Conservation (phyloP, 2,888 invertebrate species). For the Heliconius ethilla region DNA sequence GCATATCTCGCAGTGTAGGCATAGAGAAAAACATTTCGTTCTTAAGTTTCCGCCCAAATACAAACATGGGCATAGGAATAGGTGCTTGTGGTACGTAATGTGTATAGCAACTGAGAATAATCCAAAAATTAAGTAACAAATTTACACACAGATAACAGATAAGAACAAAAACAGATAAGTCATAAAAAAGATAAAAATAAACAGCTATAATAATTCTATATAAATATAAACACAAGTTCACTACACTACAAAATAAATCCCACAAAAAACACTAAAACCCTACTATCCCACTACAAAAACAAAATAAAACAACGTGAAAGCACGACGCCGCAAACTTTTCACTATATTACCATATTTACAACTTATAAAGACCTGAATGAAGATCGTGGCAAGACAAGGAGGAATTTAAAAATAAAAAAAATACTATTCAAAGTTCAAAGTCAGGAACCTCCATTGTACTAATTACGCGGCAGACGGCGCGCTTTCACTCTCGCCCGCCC, state of each 20-base stretch:
- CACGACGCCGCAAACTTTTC: slow-evolving; percentile 1
- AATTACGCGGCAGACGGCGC: slow-evolving; percentile 81
- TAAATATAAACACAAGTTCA: too few species aligned
- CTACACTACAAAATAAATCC: not conserved
- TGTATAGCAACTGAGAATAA: too few species aligned
- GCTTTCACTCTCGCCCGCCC: slow-evolving; percentile 74
- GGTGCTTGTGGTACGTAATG: too few species aligned
- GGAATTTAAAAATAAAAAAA: slow-evolving; percentile 64
- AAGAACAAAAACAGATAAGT: too few species aligned
- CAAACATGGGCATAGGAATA: too few species aligned
- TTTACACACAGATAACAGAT: too few species aligned
- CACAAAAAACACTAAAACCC: not conserved
- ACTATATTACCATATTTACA: slow-evolving; percentile 33
- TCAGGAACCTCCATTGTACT: slow-evolving; percentile 82
- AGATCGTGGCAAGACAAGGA: slow-evolving; percentile 49
- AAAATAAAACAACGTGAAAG: slow-evolving; percentile 3
- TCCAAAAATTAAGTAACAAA: too few species aligned
- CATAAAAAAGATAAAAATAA: too few species aligned
- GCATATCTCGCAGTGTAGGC: too few species aligned
- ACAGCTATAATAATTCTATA: too few species aligned
- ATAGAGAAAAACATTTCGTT: too few species aligned
- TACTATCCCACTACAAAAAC: slow-evolving; percentile 1
- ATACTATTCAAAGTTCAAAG: slow-evolving; percentile 79
- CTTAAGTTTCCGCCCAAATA: too few species aligned
- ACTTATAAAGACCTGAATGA: slow-evolving; percentile 43